These are phyloP conservation scores for Rhabditoides inermis DNA, from an alignment of 2,888 invertebrate species.

Conservation along the genomic window DNA sequence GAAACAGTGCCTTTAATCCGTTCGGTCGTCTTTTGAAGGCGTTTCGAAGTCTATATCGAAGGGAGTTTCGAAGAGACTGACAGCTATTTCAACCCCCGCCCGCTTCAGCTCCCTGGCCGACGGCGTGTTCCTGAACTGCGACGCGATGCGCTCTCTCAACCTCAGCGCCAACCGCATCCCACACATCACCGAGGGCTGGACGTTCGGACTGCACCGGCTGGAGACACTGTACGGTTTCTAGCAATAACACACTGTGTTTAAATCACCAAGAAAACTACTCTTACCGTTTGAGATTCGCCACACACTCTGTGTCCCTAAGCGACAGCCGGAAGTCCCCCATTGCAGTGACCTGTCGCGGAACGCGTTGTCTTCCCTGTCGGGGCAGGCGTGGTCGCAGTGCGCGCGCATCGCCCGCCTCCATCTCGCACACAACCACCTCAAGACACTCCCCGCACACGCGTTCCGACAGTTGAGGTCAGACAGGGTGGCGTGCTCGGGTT, in stretches of 20 bases:
- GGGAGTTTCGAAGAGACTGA: too few relatives aligned
- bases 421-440: slow-evolving; percentile 24
- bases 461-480: too few relatives aligned
- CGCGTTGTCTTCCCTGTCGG: slow-evolving; percentile 23
- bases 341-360: slow-evolving; percentile 31
- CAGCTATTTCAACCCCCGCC: not conserved
- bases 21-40: too few relatives aligned
- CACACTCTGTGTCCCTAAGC: too few relatives aligned
- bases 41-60: too few relatives aligned
- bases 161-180: slow-evolving; percentile 25
- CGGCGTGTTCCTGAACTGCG: slow-evolving; percentile 30
- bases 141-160: slow-evolving; percentile 22
- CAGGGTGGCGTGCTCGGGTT: too few relatives aligned
- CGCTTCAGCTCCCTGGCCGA: slow-evolving; percentile 22
- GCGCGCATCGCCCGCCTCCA: slow-evolving; percentile 21
- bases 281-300: too few relatives aligned
- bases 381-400: slow-evolving; percentile 24
- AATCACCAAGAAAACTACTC: not conserved
- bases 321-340: not conserved
- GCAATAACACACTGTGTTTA: not conserved
- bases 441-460: slow-evolving; percentile 30
- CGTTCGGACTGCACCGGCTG: slow-evolving; percentile 24
- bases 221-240: slow-evolving; percentile 21
- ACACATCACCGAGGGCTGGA: slow-evolving; percentile 26
- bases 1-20: too few relatives aligned